Evolutionary conservation across 2,113 vertebrate genomes (phyloP).

Genomic region (Lates calcarifer): DNA sequence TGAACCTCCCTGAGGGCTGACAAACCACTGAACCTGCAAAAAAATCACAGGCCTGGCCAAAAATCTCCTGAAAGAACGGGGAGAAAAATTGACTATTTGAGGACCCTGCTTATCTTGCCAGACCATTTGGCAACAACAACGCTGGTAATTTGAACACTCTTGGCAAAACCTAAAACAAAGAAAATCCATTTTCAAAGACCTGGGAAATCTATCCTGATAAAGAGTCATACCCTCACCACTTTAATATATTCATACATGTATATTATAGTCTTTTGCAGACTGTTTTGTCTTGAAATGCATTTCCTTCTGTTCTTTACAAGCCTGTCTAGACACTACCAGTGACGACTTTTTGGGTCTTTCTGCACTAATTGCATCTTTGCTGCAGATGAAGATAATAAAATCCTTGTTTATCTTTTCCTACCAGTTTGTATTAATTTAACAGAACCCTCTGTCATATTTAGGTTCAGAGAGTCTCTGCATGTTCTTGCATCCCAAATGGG

Average conservation of each 20-base stretch:
- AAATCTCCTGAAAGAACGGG: neutral
- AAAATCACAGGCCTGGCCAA: neutral
- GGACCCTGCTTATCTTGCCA: neutral
- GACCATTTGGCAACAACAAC: neutral
- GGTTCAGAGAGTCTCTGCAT: constrained; percentile 13
- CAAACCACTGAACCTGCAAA: neutral
- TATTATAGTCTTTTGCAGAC: neutral
- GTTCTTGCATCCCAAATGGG: constrained; percentile 9
- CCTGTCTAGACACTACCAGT: neutral
- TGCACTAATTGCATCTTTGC: constrained; percentile 20
- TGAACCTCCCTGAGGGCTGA: neutral
- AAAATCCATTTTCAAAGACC: constrained; percentile 1
- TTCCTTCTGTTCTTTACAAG: neutral
- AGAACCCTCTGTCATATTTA: neutral
- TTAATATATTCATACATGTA: neutral
- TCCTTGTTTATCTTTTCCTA: neutral
- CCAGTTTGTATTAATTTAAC: neutral
- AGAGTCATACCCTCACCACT: neutral
- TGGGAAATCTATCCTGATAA: neutral
- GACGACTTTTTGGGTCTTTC: neutral
- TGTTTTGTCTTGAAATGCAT: neutral
- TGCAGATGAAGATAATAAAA: neutral
- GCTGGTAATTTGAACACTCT: neutral
- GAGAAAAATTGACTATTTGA: neutral
- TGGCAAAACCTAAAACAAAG: neutral